These are phyloP conservation scores for Drosophila peninsularis DNA, from an alignment of 2,888 invertebrate species.

Conservation along the genomic window DNA sequence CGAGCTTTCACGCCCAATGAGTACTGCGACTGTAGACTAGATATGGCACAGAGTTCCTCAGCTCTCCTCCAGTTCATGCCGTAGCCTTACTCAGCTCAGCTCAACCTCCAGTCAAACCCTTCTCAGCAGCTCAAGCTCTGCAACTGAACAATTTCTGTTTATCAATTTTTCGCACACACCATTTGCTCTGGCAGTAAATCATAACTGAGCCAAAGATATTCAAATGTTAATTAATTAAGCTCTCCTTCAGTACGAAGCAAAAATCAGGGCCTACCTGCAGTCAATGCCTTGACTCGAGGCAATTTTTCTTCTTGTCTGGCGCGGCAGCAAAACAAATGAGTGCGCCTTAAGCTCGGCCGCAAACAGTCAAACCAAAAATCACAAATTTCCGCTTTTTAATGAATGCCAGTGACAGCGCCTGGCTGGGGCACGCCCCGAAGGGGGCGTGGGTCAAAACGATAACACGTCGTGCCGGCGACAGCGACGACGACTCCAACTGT, in stretches of 20 bases:
- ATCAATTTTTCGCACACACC: neutral
- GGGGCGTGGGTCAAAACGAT: slow-evolving; percentile 63
- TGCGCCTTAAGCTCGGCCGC: slow-evolving; percentile 29
- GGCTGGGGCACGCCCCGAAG: slow-evolving; percentile 26
- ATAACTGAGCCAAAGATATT: neutral
- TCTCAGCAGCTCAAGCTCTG: neutral
- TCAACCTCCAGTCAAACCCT: neutral
- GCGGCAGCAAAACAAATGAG: slow-evolving; percentile 30
- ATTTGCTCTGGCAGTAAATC: neutral
- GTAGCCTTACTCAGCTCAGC: neutral
- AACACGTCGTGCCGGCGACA: slow-evolving; percentile 48
- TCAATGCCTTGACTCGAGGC: slow-evolving; percentile 31
- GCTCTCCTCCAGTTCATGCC: neutral
- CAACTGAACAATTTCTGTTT: neutral
- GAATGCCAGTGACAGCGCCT: slow-evolving; percentile 54
- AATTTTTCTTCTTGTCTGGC: slow-evolving; percentile 46
- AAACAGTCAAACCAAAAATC: slow-evolving; percentile 67
- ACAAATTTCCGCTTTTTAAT: slow-evolving; percentile 78
- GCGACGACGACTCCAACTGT: slow-evolving; percentile 36
- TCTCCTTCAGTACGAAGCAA: neutral
- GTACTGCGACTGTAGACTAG: too few relatives aligned
- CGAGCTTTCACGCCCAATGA: too few relatives aligned
- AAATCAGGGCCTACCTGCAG: slow-evolving; percentile 24
- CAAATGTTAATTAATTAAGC: slow-evolving; percentile 7
- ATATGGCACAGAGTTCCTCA: neutral